Evolutionary conservation across 2,113 vertebrate genomes (phyloP).

Genomic region (Semnornis frantzii): DNA sequence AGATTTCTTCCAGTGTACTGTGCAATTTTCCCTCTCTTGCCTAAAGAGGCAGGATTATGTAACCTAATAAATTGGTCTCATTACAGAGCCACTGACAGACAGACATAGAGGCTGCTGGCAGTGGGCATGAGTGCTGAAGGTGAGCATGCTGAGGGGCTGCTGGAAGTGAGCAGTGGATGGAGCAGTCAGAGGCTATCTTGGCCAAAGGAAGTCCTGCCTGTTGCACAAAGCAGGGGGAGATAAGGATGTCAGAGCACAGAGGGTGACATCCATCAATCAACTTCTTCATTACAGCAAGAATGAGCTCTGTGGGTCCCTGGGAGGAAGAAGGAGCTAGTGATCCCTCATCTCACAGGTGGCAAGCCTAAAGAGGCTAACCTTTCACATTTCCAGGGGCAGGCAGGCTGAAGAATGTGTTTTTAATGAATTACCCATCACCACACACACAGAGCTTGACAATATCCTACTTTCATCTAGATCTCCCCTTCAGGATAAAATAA

Average conservation of each 20-base stretch:
- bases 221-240: constrained; percentile 68
- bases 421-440: constrained; percentile 42
- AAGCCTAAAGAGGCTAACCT: constrained; percentile 62
- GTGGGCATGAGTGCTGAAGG: constrained; percentile 66
- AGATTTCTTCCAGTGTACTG: constrained; percentile 26
- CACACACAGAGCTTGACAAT: not conserved
- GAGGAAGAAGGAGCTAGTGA: constrained; percentile 51
- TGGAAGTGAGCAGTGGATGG: constrained; percentile 41
- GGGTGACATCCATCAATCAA: constrained; percentile 77
- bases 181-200: constrained; percentile 65
- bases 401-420: constrained; percentile 54
- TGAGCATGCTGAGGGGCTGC: not conserved
- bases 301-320: constrained; percentile 25
- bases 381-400: constrained; percentile 54
- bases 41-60: constrained; percentile 76
- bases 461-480: not conserved
- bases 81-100: constrained; percentile 86
- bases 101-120: constrained; percentile 77
- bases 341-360: constrained; percentile 65
- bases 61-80: constrained; percentile 83
- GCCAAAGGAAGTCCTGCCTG: constrained; percentile 65
- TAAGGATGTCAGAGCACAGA: constrained; percentile 65
- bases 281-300: constrained; percentile 75
- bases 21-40: constrained; percentile 45
- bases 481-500: not conserved